Evolutionary conservation across 2,888 invertebrate genomes (phyloP).

Genomic region (Hemicrepidius hirtus): DNA sequence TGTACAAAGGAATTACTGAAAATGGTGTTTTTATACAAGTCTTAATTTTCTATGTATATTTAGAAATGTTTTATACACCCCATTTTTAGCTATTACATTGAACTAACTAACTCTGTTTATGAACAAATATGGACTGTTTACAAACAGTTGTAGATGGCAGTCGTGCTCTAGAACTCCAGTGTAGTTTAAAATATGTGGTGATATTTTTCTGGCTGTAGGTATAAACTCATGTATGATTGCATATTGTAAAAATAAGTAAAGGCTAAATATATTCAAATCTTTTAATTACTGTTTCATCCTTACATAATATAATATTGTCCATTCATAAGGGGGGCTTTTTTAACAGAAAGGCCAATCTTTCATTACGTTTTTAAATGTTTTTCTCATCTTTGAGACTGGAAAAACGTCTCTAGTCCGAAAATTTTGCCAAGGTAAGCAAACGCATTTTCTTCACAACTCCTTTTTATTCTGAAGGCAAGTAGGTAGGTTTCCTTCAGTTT

Average conservation of each 20-base stretch:
- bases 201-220: constrained; percentile 74
- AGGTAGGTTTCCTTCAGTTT: constrained; percentile 35
- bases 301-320: constrained; percentile 9
- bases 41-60: constrained; percentile 72
- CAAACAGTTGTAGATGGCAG: constrained; percentile 64
- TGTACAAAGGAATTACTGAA: constrained; percentile 75
- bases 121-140: constrained; percentile 55
- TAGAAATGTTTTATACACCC: constrained; percentile 69
- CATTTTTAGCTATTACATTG: constrained; percentile 68
- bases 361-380: background rate
- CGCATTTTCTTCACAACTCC: background rate
- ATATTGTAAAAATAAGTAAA: constrained; percentile 72
- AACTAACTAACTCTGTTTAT: constrained; percentile 64
- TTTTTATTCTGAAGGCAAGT: background rate
- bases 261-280: constrained; percentile 71
- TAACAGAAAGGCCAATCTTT: background rate
- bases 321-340: background rate
- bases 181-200: constrained; percentile 73
- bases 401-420: too few species aligned
- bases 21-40: constrained; percentile 73
- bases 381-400: too few species aligned
- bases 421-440: constrained; percentile 30
- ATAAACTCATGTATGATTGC: constrained; percentile 73
- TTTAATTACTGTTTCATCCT: constrained; percentile 62
- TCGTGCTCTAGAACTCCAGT: constrained; percentile 72